Evolutionary conservation across 2,113 vertebrate species (phyloP), one percentile per base, ranked within the genome.

Genomic region (Atractosteus spatula): DNA sequence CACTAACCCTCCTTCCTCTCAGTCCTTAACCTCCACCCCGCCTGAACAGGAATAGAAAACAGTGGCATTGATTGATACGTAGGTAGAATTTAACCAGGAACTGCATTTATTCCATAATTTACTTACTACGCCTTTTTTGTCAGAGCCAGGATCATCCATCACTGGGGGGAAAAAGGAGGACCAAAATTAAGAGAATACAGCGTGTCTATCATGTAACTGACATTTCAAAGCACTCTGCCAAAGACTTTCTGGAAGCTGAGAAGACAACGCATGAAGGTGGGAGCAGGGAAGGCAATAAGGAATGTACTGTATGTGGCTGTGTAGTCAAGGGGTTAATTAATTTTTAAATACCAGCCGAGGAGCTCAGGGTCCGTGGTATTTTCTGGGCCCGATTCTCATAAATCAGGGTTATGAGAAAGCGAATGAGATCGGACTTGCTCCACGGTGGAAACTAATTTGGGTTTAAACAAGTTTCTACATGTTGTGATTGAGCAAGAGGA

Each of bases 171-270:
- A 51, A 51, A 5, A 51, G 5, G 10, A 51, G 5, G 10, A 51
- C 1, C 47, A 51, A 10, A 70, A 41, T 4, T 11, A 7, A 29
- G 54, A 16, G 55, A 55, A 7, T 41, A 65, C 12, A 43, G 29
- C 78, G 83, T 88, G 92, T 92, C 90, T 72, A 92, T 94, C 92
- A 93, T 85, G 79, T 81, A 55, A 74, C 56, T 91, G 91, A 88
- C 92, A 92, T 92, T 90, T 92, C 90, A 82, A 82, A 91, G 89
- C 86, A 88, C 86, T 89, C 90, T 90, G 88, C 88, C 72, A 84
- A 88, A 43, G n/a, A 6, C 84, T 84, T 82, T 79, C 78, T 89
- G 87, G 82, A 82, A 87, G 87, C 84, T 80, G 76, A 76, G 81
- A 82, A 84, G 79, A 80, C 77, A 80, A 81, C 76, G 74, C 66